Base-by-base conservation (phyloP, 2,797 vertebrate genomes). In the Alexandromys oeconomus region DNA sequence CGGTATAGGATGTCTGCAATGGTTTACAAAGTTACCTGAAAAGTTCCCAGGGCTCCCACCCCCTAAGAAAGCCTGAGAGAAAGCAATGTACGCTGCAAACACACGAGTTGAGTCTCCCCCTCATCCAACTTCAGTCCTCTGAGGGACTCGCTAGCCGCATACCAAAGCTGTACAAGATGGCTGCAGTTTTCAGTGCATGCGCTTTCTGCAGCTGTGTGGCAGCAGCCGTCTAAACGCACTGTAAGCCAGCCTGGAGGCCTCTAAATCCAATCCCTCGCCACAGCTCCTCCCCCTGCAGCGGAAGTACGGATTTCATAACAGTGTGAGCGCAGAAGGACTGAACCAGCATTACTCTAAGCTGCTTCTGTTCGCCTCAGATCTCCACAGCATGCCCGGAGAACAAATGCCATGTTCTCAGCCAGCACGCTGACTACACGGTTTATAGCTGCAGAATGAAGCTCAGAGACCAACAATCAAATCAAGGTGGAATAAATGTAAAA, bases 61-160 rank as follows among this genome's bases (percentile, higher is more conserved):
- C 81, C 59, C 21, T 67, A 84, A 91, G 15, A 63, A 17, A 87
- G 14, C 25, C 15, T 79, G 48, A 67, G 31, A 91, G 40, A 94
- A 31, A 59, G 34, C 67, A 87, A 54, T 73, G 67, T 2, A 40
- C 23, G 54, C 48, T 71, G 34, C 25, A 40, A 57, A n/a, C n/a
- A 81, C 69, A 57, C 78, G 17, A 90, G 31, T 61, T 61, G 14
- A 87, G 46, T 87, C 67, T 74, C n/a, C 29, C 73, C 5, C 4
- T 86, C 23, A 31, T 31, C 91, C 57, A 63, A 79, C 17, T 25
- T 84, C n/a, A 95, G 67, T 79, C 86, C 95, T 86, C 10, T 48
- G n/a, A 91, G 86, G 91, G 21, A 11, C 34, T 54, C 37, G 31
- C 27, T 77, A 40, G n/a, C 4, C 67, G 40, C 51, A 61, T 57